Conservation (phyloP, 2,113 vertebrate genomes). For the Spermophilus dauricus region DNA sequence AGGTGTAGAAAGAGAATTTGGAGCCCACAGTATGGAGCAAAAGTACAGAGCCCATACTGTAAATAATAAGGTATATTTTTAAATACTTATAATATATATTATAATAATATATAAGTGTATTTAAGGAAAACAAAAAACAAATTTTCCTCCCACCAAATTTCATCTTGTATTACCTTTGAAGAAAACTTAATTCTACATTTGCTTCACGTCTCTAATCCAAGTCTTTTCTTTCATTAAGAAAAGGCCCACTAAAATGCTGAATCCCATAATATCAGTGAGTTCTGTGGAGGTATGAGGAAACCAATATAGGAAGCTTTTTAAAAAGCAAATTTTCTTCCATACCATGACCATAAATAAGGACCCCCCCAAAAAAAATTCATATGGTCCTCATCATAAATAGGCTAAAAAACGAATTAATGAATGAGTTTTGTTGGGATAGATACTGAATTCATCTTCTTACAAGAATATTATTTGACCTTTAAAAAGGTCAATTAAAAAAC, state of each 20-base stretch:
- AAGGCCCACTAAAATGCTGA: not conserved
- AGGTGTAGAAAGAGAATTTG: not conserved
- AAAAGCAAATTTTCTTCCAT: not conserved
- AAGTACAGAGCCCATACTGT: not conserved
- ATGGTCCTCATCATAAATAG: not conserved
- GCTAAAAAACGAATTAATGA: not conserved
- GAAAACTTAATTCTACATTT: not conserved
- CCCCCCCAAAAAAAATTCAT: not conserved
- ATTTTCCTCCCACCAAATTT: not conserved
- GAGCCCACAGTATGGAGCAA: not conserved
- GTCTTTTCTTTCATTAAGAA: not conserved
- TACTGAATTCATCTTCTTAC: not conserved
- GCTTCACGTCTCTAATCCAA: not conserved
- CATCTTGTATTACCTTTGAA: not conserved
- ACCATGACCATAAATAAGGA: not conserved
- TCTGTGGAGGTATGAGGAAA: not conserved
- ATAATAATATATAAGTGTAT: no score
- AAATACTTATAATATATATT: no score
- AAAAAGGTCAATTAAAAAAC: not conserved
- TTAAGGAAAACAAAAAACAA: not conserved
- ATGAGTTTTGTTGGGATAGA: not conserved
- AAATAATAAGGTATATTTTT: not conserved
- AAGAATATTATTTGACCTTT: slow-evolving; percentile 35
- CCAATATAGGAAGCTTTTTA: not conserved
- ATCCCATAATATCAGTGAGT: not conserved